Conservation (phyloP, 2,113 vertebrate species). For the Tyto alba region DNA sequence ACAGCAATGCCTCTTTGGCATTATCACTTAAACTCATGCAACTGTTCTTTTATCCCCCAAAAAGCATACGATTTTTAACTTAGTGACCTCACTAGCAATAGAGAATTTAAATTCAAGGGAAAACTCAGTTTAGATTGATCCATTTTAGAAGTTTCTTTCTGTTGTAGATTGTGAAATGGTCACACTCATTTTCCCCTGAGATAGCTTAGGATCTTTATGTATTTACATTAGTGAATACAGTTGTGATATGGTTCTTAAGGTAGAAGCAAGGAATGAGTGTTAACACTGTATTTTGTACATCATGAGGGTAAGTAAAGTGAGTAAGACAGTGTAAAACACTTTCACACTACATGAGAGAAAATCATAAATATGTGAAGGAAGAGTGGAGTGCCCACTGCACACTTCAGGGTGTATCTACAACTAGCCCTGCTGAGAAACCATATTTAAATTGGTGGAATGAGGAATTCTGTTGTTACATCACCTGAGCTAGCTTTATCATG, state of each 20-base stretch:
- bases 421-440: neutral
- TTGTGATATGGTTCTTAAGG: neutral
- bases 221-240: neutral
- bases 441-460: neutral
- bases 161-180: neutral
- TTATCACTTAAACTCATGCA: neutral
- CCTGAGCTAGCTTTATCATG: neutral
- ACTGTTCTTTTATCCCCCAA: neutral
- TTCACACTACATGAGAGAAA: neutral
- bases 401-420: neutral
- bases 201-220: neutral
- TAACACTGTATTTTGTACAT: neutral
- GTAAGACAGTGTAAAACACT: neutral
- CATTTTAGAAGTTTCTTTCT: neutral
- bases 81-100: neutral
- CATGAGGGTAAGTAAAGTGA: neutral
- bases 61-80: neutral
- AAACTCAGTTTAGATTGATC: neutral
- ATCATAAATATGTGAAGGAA: neutral
- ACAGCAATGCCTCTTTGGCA: neutral
- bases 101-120: neutral
- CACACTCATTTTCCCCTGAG: neutral
- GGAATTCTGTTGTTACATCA: neutral
- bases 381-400: neutral
- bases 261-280: neutral